Conservation (phyloP, 1,140 invertebrate genomes). For the Pemphigus obesinymphae region DNA sequence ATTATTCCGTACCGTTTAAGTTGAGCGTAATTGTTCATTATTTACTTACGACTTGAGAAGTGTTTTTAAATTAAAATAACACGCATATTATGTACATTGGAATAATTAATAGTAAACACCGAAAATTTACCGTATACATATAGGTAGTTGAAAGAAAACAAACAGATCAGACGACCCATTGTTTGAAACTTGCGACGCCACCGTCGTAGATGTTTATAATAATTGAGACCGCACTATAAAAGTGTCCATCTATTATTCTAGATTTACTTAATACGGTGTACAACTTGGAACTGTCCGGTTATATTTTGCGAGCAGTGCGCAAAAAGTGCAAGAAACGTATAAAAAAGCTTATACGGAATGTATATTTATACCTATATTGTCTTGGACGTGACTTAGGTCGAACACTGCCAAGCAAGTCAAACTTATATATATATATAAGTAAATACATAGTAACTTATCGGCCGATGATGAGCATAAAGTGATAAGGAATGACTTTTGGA, state of each 20-base stretch:
- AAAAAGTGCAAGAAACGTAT: background rate
- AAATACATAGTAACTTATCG: background rate
- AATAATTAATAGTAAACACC: too few species aligned
- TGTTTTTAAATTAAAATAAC: too few species aligned
- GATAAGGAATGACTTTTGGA: conserved; percentile 17
- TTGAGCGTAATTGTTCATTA: too few species aligned
- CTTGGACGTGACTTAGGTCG: background rate
- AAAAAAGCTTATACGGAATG: background rate
- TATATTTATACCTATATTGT: too few species aligned
- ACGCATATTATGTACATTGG: too few species aligned
- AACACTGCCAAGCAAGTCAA: background rate
- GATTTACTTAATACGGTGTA: background rate
- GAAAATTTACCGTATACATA: too few species aligned
- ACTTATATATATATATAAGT: too few species aligned
- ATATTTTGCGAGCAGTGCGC: too few species aligned
- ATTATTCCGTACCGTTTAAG: too few species aligned
- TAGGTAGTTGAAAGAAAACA: background rate
- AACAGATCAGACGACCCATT: background rate
- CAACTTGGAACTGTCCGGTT: background rate
- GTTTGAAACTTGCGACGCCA: too few species aligned
- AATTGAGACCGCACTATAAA: too few species aligned
- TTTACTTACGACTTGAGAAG: too few species aligned
- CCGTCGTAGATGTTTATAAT: background rate
- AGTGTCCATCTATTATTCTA: background rate
- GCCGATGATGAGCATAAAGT: background rate